These are phyloP conservation scores for Anthopleura sola DNA, from an alignment of 64 coral and sea anemone species.

Conservation along the genomic window DNA sequence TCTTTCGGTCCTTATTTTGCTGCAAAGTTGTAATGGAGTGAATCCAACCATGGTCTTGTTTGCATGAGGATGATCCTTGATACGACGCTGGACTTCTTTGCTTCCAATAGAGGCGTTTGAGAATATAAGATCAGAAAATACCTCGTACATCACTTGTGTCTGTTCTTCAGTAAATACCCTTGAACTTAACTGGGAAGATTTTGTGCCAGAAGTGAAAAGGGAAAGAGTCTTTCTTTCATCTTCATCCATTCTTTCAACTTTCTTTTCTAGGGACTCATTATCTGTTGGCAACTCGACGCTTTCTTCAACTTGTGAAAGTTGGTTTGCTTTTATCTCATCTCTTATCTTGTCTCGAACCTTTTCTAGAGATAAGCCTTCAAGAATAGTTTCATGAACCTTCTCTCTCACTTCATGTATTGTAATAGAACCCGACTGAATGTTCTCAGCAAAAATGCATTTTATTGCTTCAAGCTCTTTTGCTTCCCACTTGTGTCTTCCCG, in stretches of 20 bases:
- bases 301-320: neutral
- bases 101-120: neutral
- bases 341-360: too few relatives aligned
- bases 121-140: slow-evolving; percentile 27
- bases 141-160: slow-evolving; percentile 19
- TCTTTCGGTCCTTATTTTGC: too few relatives aligned
- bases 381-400: too few relatives aligned
- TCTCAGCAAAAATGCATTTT: too few relatives aligned
- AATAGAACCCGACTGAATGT: too few relatives aligned
- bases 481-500: neutral
- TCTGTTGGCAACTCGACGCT: neutral
- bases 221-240: slow-evolving; percentile 1
- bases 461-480: too few relatives aligned
- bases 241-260: neutral
- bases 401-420: too few relatives aligned
- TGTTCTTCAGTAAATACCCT: slow-evolving; percentile 11
- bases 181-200: slow-evolving; percentile 3
- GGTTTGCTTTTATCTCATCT: too few relatives aligned
- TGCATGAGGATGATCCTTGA: slow-evolving; percentile 17
- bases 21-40: too few relatives aligned
- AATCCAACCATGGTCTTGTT: slow-evolving; percentile 8
- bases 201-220: neutral
- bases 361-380: too few relatives aligned
- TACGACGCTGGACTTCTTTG: neutral
- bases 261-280: neutral